Base-by-base conservation (phyloP, 2,113 vertebrate species). In the Anguilla rostrata region DNA sequence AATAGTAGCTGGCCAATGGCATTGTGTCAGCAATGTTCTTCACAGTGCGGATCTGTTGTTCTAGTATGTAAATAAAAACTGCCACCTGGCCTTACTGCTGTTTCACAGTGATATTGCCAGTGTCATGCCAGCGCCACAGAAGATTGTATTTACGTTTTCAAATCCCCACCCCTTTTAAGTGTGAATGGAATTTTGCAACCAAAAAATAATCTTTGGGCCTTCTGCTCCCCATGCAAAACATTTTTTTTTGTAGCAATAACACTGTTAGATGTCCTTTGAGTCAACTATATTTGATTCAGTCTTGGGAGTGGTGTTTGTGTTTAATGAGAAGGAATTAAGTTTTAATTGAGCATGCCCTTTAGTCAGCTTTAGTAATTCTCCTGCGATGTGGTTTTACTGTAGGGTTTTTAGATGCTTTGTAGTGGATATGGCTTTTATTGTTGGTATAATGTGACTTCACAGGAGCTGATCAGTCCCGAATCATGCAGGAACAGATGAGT, bases 401-500 rank as follows among this genome's bases (percentile, higher is more conserved):
- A 66, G 60, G 57, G 7, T 66, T 66, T 66, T 26, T 22, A 5
- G 4, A 66, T 20, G 60, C 2, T 66, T 66, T 66, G 6, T 66
- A 26, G 60, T 20, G 60, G 60, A 66, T 66, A 22, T 66, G 60
- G 22, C 20, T 66, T 20, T 26, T 66, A 66, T 26, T 66, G 60
- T 22, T 66, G 60, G 60, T 53, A 53, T 66, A 66, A 66, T 14
- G n/a, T 75, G 71, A 12, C 11, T 75, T 75, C 34, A 78, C 84
- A 99, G 98, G 98, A 86, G 98, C 98, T 20, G 98, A 99, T 93
- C 98, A 99, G 91, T 99, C 98, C 0, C 96, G 98, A 83, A 97
- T 99, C 92, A 99, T 99, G 98, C 98, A 99, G 91, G 98, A 99
- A 87, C 98, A 99, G 94, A 99, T 99, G 97, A 99, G 98, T 0